A percentile compares a stretch with the other conserved stretches of the same genome.
These are phyloP conservation scores for Pygmarrhopalites habei DNA, from an alignment of 1,140 invertebrate genomes.

Conservation along the genomic window DNA sequence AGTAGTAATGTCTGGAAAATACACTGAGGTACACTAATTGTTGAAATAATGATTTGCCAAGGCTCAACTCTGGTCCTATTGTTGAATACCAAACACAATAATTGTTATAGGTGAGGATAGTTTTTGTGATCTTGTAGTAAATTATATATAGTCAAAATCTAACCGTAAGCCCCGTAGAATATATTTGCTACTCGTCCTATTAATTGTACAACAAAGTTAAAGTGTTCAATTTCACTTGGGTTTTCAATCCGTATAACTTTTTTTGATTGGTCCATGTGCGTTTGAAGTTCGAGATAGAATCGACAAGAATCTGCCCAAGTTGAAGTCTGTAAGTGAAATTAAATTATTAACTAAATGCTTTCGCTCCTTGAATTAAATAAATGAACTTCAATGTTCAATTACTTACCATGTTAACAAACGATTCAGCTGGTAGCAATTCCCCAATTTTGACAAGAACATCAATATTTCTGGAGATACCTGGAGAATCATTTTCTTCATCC, in stretches of 20 bases:
- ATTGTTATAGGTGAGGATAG: too few species aligned
- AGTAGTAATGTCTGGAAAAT: constrained; percentile 32
- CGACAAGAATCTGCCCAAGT: constrained; percentile 46
- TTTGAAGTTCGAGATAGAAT: constrained; percentile 25
- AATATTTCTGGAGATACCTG: constrained; percentile 32
- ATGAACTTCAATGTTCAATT: too few species aligned
- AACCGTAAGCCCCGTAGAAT: constrained; percentile 36
- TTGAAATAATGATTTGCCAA: constrained; percentile 34
- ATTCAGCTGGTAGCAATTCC: constrained; percentile 34
- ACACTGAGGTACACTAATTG: constrained; percentile 25
- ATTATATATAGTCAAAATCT: too few species aligned
- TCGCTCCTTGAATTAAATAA: background rate
- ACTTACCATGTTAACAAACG: constrained; percentile 25
- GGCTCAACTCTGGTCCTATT: too few species aligned
- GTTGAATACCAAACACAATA: constrained; percentile 37
- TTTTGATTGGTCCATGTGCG: constrained; percentile 22
- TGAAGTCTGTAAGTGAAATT: constrained; percentile 43
- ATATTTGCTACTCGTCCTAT: constrained; percentile 35
- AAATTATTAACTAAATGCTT: background rate
- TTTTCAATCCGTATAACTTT: constrained; percentile 22
- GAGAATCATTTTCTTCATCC: constrained; percentile 34
- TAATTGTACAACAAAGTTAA: constrained; percentile 37
- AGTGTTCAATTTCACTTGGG: constrained; percentile 34
- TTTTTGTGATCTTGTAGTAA: too few species aligned
- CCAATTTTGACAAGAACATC: constrained; percentile 39